Base-by-base conservation (phyloP, 2,113 vertebrate genomes). In the Urocolius indicus region DNA sequence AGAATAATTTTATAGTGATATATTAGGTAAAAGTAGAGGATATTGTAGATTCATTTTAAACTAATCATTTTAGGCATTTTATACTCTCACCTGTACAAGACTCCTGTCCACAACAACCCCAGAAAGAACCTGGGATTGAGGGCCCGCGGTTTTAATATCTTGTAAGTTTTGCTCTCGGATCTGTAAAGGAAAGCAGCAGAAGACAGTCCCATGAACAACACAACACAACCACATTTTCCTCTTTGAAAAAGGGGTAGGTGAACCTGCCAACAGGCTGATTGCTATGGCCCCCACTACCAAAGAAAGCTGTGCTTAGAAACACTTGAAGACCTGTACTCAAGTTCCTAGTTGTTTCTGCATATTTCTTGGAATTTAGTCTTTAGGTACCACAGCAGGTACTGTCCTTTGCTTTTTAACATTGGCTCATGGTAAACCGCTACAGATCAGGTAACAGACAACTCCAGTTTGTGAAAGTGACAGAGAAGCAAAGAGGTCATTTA, bases 151-250 rank as follows among this genome's bases (percentile, higher is more conserved):
- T 97, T 99, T 99, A 90, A 99, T 99, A 93, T 99, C 99, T 94
- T 99, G 99, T 75, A 99, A 97, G 94, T 99, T 99, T 97, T 99
- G 99, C 96, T 99, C 99, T 74, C 99, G 98, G 93, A 99, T 99
- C 99, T 99, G 96, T 63, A 89, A 96, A 67, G 4, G 3, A 93
- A 89, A 94, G 80, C 38, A 90, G 71, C 23, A 94, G 22, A 84
- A 89, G 12, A 93, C 45, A 84, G 73, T 20, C 45, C 38, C 6
- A 18, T 89, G 21, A 97, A 15, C 27, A 85, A 67, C 6, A 65
- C 24, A 87, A 80, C 5, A 0, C n/a, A 55, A 32, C 2, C 2
- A 46, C 10, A 2, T 15, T 54, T 52, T 18, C 15, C 1, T 58
- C 16, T 46, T 27, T 76, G 63, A 76, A 57, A 87, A 75, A 72